A percentile compares a stretch with the other conserved stretches of the same genome.
phyloP scores from a whole-genome alignment of 2,888 invertebrate genomes.

The Chloroclysta siterata region DNA sequence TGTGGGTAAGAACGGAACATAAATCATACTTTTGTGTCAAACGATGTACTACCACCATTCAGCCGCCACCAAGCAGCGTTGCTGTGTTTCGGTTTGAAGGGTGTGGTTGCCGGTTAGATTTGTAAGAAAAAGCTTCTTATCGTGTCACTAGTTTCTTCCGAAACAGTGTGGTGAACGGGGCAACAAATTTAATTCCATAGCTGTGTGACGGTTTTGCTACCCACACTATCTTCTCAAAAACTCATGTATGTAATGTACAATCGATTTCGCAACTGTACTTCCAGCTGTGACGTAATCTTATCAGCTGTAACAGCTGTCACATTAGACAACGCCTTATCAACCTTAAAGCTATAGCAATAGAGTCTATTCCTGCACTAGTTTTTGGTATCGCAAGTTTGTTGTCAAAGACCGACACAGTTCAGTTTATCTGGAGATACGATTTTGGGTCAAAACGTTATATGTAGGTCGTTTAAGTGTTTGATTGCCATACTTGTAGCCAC shows the following conservation, averaged over 20 bases:
- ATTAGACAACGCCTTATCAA: constrained; percentile 10
- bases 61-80: too few species aligned
- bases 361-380: constrained; percentile 15
- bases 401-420: constrained; percentile 28
- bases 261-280: constrained; percentile 34
- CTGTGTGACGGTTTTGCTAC: too few species aligned
- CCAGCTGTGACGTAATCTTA: constrained; percentile 41
- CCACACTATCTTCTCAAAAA: not conserved
- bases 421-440: constrained; percentile 41
- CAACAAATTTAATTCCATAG: too few species aligned
- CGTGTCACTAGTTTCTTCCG: too few species aligned
- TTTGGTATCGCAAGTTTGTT: constrained; percentile 17
- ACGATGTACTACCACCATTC: too few species aligned
- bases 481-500: not conserved
- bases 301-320: constrained; percentile 40
- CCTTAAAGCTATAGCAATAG: constrained; percentile 13
- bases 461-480: constrained; percentile 27
- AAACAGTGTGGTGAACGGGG: too few species aligned
- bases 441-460: constrained; percentile 41
- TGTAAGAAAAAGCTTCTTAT: too few species aligned
- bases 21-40: too few species aligned
- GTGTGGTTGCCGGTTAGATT: too few species aligned
- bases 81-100: too few species aligned
- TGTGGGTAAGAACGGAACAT: too few species aligned
- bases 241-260: not conserved